Conservation (phyloP, 2,113 vertebrate genomes). For the Platysternon megacephalum region DNA sequence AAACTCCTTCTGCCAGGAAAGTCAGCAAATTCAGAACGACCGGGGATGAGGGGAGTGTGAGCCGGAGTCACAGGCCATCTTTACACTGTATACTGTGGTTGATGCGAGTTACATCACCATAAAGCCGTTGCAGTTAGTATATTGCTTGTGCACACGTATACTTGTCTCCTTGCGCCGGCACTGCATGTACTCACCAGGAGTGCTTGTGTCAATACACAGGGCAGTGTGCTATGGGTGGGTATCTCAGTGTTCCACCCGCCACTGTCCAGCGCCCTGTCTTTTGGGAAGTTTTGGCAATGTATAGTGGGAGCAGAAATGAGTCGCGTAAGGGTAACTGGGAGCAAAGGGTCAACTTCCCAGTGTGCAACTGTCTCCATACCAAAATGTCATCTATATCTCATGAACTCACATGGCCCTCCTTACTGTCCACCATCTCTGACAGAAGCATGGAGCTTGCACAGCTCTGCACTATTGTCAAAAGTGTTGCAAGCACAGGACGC, state of each 20-base stretch:
- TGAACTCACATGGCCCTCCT: neutral
- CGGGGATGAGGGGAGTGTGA: neutral
- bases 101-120: neutral
- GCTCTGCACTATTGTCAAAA: neutral
- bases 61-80: neutral
- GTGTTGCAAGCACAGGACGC: neutral
- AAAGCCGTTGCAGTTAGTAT: neutral
- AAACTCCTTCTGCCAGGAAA: constrained; percentile 26
- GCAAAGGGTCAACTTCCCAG: neutral
- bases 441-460: neutral
- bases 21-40: neutral
- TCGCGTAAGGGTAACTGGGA: neutral
- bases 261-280: neutral
- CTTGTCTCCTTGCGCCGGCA: neutral
- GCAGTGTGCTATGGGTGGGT: neutral
- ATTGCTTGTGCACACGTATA: neutral
- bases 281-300: neutral
- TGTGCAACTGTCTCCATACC: neutral
- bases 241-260: neutral
- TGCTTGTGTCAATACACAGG: neutral
- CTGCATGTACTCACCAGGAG: neutral
- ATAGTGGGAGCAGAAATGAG: neutral
- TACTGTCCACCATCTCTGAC: neutral
- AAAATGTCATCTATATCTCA: neutral
- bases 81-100: neutral